phyloP scores from a whole-genome alignment of 2,113 vertebrate genomes.

The Cephalopterus ornatus region DNA sequence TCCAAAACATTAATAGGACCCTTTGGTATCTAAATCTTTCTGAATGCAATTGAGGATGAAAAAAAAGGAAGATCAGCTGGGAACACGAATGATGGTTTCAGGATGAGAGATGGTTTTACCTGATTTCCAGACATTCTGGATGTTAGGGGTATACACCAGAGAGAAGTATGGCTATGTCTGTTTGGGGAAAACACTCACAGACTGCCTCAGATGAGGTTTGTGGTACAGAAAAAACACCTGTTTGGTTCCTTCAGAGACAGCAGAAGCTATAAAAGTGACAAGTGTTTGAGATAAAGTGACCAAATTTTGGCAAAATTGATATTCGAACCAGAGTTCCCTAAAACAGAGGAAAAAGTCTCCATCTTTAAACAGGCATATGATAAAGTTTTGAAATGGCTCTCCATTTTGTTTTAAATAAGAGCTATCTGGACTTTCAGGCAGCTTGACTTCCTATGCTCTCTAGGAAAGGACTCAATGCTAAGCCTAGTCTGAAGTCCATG shows the following conservation, averaged over 20 bases:
- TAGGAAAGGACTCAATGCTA: not conserved
- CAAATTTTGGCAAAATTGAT: not conserved
- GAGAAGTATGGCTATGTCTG: not conserved
- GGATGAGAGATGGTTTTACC: not conserved
- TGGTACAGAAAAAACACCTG: not conserved
- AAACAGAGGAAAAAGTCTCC: not conserved
- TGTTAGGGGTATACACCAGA: fast-evolving
- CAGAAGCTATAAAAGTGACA: not conserved
- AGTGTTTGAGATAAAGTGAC: not conserved
- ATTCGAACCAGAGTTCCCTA: not conserved
- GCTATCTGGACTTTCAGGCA: not conserved
- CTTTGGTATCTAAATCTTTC: not conserved
- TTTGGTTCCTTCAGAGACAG: not conserved
- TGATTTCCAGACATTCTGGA: not conserved
- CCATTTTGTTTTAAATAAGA: not conserved
- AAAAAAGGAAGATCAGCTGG: fast-evolving
- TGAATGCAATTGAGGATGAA: not conserved
- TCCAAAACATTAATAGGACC: not conserved
- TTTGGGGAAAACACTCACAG: fast-evolving
- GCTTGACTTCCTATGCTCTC: not conserved
- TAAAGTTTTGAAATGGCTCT: not conserved
- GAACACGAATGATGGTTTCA: not conserved
- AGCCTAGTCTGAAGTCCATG: not conserved
- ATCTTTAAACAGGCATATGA: not conserved
- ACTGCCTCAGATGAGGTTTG: not conserved